Evolutionary conservation across 2,113 vertebrate species (phyloP), one percentile per base, ranked within the genome.

Genomic region (Callionymus lyra): DNA sequence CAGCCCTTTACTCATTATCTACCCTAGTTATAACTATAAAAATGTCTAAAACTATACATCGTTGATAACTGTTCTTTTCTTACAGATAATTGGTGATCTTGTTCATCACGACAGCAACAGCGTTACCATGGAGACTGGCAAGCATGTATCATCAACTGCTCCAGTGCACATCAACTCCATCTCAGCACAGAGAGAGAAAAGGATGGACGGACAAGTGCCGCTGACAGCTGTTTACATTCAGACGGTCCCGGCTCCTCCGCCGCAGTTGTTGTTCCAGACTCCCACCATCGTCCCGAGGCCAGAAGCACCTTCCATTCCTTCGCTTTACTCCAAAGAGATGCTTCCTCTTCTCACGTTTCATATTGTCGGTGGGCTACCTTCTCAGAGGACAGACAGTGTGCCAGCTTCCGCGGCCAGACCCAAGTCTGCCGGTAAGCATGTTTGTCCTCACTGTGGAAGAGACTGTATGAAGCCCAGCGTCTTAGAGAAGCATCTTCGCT

Each of bases 381-480:
- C 89, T 39, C 73, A 87, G 3, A 71, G 79, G 33, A 11, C 60
- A 14, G 21, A 63, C 74, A 56, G 64, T 47, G 21, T 64, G 72
- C 21, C 59, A 15, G 18, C 82, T 59, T 2, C 53, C 57, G 6
- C 15, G 47, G 68, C 78, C 10, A 91, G 82, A 68, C 71, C 67
- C 1, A 91, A 88, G 51, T 88, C 82, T 0, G 66, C 84, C 1
- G 88, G 93, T 39, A 93, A 90, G 58, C 86, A 93, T 4, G 72
- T 95, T 51, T 98, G 94, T 62, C 82, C 81, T 2, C 91, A 96
- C 65, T 98, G 95, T 1, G 88, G 90, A 19, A 82, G 92, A n/a
- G 95, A 97, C 57, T 98, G 95, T 48, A 72, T 91, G 76, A 98
- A 98, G 69, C 95, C 94, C 72, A 98, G 95, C 13, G 95, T 98